Percentiles rank a stretch among this genome's conserved stretches.
Conservation (phyloP, 2,888 invertebrate genomes). For the Cantharis flavilabris region DNA sequence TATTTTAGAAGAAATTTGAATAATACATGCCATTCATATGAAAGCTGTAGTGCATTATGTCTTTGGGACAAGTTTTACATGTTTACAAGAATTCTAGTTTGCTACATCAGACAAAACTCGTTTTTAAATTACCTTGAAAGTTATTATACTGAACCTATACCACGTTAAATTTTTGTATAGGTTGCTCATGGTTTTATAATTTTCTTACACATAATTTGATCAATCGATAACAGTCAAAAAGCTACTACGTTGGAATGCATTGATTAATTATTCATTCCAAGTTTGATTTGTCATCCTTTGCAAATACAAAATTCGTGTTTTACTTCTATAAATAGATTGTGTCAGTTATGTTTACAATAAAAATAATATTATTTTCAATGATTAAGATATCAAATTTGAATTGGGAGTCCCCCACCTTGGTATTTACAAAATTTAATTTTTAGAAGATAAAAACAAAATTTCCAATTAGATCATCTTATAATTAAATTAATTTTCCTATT, state of each 20-base stretch:
- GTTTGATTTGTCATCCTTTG: background rate
- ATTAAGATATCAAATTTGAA: background rate
- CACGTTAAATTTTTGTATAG: background rate
- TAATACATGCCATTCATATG: constrained; percentile 5
- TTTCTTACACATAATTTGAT: background rate
- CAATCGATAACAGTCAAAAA: background rate
- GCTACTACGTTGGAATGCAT: background rate
- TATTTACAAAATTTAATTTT: background rate
- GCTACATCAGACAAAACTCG: constrained; percentile 4
- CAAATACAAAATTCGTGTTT: background rate
- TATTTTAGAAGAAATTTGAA: background rate
- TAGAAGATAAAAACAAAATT: background rate
- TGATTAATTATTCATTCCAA: background rate
- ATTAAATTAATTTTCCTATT: background rate
- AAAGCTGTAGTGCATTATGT: constrained; percentile 14
- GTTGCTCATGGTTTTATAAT: background rate
- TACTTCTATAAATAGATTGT: background rate
- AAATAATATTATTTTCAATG: background rate
- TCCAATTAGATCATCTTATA: background rate
- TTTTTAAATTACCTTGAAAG: constrained; percentile 18
- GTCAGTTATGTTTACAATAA: background rate
- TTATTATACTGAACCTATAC: constrained; percentile 1
- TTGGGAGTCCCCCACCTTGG: background rate
- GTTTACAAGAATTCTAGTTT: constrained; percentile 8
- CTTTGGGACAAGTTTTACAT: constrained; percentile 13